phyloP scores from a whole-genome alignment of 2,888 invertebrate species.

The Plagodis pulveraria region DNA sequence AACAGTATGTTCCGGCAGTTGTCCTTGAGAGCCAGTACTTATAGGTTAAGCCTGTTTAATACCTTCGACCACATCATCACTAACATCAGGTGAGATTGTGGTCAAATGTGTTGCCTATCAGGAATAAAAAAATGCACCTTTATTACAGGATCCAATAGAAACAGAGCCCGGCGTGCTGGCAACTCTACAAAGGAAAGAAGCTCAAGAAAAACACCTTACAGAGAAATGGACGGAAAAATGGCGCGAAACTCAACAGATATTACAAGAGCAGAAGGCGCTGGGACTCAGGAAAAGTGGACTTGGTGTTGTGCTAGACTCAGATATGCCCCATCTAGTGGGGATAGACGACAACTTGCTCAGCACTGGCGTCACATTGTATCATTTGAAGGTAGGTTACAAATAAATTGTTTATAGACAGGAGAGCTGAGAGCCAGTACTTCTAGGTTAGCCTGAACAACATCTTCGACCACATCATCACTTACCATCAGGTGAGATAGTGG shows the following conservation, averaged over 20 bases:
- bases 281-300: constrained; percentile 94
- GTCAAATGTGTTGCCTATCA: too few relatives aligned
- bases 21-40: too few relatives aligned
- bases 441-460: too few relatives aligned
- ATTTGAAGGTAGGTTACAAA: constrained; percentile 87
- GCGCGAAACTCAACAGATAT: constrained; percentile 94
- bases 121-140: neutral
- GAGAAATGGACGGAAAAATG: constrained; percentile 98
- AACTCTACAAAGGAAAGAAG: constrained; percentile 95
- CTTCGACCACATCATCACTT: too few relatives aligned
- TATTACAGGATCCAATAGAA: constrained; percentile 76
- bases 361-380: constrained; percentile 96
- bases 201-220: constrained; percentile 94
- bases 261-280: constrained; percentile 94
- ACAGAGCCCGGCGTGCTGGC: constrained; percentile 89
- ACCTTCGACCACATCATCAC: too few relatives aligned
- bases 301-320: constrained; percentile 95
- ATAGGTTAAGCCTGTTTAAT: too few relatives aligned
- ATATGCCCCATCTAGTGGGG: constrained; percentile 96
- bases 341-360: constrained; percentile 96
- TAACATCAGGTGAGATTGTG: too few relatives aligned
- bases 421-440: too few relatives aligned
- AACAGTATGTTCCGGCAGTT: too few relatives aligned
- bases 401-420: too few relatives aligned
- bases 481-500: too few relatives aligned